phyloP scores from a whole-genome alignment of 2,888 invertebrate genomes.

The Nomada fucata region DNA sequence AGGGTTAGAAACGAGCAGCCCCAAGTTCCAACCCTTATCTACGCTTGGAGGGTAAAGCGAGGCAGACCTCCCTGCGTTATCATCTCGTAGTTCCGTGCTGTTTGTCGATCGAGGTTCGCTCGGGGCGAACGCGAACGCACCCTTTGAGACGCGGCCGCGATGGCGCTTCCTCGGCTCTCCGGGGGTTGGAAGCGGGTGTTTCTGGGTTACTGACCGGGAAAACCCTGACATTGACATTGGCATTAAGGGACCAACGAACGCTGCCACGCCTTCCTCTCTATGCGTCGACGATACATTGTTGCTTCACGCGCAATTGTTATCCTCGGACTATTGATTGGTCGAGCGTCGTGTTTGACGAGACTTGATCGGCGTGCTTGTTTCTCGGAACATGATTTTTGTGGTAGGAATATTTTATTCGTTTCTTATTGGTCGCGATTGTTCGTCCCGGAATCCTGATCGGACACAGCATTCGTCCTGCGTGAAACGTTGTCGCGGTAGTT shows the following conservation, averaged over 20 bases:
- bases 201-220: conserved; percentile 71
- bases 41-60: conserved; percentile 29
- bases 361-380: not conserved
- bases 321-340: conserved; percentile 57
- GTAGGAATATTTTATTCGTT: not conserved
- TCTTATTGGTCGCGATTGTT: not conserved
- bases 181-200: conserved; percentile 38
- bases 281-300: conserved; percentile 67
- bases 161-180: conserved; percentile 7
- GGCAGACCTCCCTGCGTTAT: conserved; percentile 21
- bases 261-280: conserved; percentile 76
- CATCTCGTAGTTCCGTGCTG: conserved; percentile 12
- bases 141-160: not conserved
- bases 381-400: not conserved
- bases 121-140: not conserved
- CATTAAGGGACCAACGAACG: conserved; percentile 77
- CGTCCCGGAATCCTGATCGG: not conserved
- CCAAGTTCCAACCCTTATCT: conserved; percentile 35
- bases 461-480: too few relatives aligned
- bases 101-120: not conserved
- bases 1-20: not conserved
- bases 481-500: too few relatives aligned
- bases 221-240: conserved; percentile 82
- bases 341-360: not conserved
- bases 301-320: conserved; percentile 66